Conservation (phyloP, 1,140 invertebrate genomes). For the Habropoda laboriosa region DNA sequence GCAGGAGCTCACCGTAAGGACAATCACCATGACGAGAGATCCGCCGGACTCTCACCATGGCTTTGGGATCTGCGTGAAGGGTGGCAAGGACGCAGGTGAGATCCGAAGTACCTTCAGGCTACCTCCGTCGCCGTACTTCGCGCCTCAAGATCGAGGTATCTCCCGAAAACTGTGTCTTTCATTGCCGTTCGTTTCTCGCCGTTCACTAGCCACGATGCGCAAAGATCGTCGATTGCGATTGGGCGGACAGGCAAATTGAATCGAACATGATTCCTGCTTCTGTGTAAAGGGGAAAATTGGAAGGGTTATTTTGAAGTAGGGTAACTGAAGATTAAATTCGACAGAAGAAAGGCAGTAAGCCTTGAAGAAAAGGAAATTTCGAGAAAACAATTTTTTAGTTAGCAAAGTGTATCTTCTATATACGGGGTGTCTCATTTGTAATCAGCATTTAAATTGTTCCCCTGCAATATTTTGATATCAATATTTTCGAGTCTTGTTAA, state of each 20-base stretch:
- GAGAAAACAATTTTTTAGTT: too few species aligned
- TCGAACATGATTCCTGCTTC: neutral
- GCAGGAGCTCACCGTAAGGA: constrained; percentile 89
- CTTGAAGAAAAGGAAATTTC: too few species aligned
- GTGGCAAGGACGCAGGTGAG: constrained; percentile 92
- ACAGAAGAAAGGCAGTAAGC: too few species aligned
- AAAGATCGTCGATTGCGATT: neutral
- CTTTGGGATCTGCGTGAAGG: constrained; percentile 94
- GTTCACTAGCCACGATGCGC: neutral
- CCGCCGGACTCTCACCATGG: constrained; percentile 89
- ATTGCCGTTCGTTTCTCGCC: constrained; percentile 35
- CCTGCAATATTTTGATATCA: too few species aligned
- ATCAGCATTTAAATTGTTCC: too few species aligned
- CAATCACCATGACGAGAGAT: constrained; percentile 91
- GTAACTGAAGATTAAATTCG: too few species aligned
- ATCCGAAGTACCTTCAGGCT: constrained; percentile 69
- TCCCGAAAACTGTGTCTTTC: constrained; percentile 49
- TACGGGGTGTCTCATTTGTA: too few species aligned
- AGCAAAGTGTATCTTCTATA: too few species aligned
- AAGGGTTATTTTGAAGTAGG: too few species aligned
- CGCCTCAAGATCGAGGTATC: constrained; percentile 68
- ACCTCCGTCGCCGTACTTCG: constrained; percentile 69
- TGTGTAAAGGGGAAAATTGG: too few species aligned
- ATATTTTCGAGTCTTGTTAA: too few species aligned
- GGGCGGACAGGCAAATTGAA: neutral